A percentile compares a stretch with the other conserved stretches of the same genome.
Evolutionary conservation across 2,113 vertebrate species (phyloP).

Genomic region (Hydropotes inermis): DNA sequence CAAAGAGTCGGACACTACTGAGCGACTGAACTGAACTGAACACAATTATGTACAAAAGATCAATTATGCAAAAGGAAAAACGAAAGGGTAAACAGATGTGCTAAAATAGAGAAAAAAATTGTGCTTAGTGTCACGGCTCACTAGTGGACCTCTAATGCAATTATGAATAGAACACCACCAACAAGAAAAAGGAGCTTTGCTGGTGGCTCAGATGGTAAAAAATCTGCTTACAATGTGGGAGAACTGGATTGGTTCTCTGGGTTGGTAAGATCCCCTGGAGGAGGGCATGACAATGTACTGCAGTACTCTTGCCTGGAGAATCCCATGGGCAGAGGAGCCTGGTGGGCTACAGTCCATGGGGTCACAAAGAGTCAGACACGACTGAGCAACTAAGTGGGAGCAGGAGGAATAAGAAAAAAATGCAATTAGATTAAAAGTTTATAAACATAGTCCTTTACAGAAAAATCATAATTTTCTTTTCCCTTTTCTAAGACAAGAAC

Average conservation of each 20-base stretch:
- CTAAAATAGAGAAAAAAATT: not conserved
- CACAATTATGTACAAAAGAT: not conserved
- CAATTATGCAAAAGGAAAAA: not conserved
- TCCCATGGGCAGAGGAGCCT: not conserved
- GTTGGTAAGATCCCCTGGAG: not conserved
- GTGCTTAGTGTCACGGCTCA: not conserved
- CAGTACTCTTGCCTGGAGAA: not conserved
- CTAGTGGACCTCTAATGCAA: not conserved
- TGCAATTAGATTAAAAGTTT: not conserved
- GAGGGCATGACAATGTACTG: not conserved
- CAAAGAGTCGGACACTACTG: no score
- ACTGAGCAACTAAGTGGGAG: not conserved
- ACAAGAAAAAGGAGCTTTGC: not conserved
- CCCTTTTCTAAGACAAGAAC: not conserved
- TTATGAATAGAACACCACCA: not conserved
- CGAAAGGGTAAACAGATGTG: not conserved
- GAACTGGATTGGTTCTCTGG: not conserved
- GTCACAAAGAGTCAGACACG: rapidly evolving
- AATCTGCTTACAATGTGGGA: not conserved
- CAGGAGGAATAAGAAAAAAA: not conserved
- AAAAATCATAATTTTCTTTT: not conserved
- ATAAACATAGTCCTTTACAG: not conserved
- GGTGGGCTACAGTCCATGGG: not conserved
- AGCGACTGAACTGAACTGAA: no score
- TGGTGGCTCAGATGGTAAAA: not conserved